Evolutionary conservation across 2,113 vertebrate species (phyloP), one percentile per base, ranked within the genome.

Genomic region (Heteronetta atricapilla): DNA sequence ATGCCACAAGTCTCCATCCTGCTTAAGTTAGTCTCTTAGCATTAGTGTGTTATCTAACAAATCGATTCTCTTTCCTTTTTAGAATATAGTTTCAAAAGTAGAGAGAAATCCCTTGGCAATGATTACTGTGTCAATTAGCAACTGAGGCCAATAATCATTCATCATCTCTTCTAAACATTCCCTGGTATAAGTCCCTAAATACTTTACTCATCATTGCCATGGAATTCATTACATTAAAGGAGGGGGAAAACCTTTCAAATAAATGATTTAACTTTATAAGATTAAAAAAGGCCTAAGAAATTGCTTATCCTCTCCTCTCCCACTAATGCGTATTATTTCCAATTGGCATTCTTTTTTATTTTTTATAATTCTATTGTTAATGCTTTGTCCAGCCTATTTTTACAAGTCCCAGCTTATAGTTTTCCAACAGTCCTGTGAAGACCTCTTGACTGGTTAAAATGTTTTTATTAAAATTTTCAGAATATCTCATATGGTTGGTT

Each of bases 141-240:
- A 88, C 63, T 64, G 67, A 89, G 94, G 93, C 93, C 93, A 96
- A 85, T 92, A 86, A 95, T 88, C 76, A 68, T 95, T 90, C 90
- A 87, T 94, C 93, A 92, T 88, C 17, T 93, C 83, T 92, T 90
- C 77, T 92, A 86, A 96, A 92, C 66, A 93, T 90, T 85, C 56
- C 67, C 74, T 90, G 59, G 83, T 94, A 94, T 89, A 88, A 93
- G 53, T 82, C 94, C 92, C 90, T 94, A 79, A 93, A 90, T 93
- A 68, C 64, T 93, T 79, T 86, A 78, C 66, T 93, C 66, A 44
- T 96, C 93, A 92, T 66, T 90, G 86, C 62, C 79, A 76, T 96
- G 90, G 90, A 94, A 94, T 94, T 94, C 46, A 89, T 80, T 90
- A 86, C 77, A 84, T 82, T 82, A 86, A 91, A 90, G 64, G 20